These are phyloP conservation scores for Falco naumanni DNA, from an alignment of 2,797 vertebrate genomes.

Conservation along the genomic window DNA sequence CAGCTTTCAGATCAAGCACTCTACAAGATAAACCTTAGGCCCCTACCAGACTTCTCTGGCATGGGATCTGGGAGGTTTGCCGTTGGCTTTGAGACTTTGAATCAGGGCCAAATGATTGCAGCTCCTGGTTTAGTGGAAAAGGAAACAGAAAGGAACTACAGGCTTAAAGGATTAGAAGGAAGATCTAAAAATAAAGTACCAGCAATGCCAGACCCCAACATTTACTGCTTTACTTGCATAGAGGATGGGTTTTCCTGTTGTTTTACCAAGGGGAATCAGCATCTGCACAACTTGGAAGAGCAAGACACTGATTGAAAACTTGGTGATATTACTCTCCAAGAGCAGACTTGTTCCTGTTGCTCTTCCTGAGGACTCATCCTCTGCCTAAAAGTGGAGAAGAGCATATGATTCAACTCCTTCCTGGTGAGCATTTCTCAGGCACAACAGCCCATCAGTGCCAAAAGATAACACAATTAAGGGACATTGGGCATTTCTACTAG, in stretches of 20 bases:
- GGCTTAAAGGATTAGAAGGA: conserved; percentile 65
- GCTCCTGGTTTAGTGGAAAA: conserved; percentile 53
- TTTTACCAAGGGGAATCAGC: background rate
- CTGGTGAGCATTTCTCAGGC: background rate
- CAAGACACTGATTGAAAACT: background rate
- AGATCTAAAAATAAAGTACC: conserved; percentile 50
- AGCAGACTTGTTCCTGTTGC: background rate
- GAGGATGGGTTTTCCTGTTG: conserved; percentile 42
- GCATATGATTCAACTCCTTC: background rate
- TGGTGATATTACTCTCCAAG: background rate
- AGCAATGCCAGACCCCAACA: conserved; percentile 14
- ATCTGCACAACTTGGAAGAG: background rate
- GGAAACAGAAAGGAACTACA: conserved; percentile 57
- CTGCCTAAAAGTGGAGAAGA: background rate
- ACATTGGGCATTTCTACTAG: background rate
- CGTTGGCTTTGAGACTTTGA: conserved; percentile 58
- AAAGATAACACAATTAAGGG: background rate
- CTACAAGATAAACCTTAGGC: conserved; percentile 58
- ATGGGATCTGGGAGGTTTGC: conserved; percentile 36
- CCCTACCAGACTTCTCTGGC: conserved; percentile 62
- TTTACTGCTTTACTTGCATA: conserved; percentile 35
- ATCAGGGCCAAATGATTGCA: conserved; percentile 48
- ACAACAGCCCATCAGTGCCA: background rate
- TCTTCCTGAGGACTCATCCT: background rate
- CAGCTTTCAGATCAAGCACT: background rate